These are phyloP conservation scores for Euspilapteryx auroguttella DNA, from an alignment of 2,888 invertebrate species.

Conservation along the genomic window DNA sequence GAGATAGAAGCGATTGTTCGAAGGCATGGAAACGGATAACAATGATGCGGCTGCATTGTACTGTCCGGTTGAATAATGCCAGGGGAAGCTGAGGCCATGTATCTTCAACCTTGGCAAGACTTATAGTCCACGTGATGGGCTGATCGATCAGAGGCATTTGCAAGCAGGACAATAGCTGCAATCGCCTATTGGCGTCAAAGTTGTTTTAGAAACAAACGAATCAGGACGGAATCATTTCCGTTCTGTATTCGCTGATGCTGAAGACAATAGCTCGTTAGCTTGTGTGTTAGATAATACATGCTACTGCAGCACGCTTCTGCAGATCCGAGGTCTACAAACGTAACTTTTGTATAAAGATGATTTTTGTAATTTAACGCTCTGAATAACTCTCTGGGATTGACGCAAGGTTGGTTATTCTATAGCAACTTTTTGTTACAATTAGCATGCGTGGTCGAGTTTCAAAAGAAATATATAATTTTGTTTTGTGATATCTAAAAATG, in stretches of 20 bases:
- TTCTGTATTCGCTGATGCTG: constrained; percentile 5
- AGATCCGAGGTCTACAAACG: too few relatives aligned
- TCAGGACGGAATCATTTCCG: neutral
- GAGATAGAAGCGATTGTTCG: constrained; percentile 38
- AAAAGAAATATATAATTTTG: too few relatives aligned
- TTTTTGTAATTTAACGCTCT: too few relatives aligned
- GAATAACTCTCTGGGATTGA: too few relatives aligned
- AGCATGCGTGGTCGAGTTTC: too few relatives aligned
- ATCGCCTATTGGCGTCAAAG: too few relatives aligned
- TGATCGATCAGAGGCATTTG: constrained; percentile 9
- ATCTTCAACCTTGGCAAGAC: constrained; percentile 41
- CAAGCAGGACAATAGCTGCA: too few relatives aligned
- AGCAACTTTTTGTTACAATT: too few relatives aligned
- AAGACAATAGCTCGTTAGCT: constrained; percentile 22
- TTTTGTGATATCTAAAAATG: too few relatives aligned
- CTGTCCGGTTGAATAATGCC: constrained; percentile 41
- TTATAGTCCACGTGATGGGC: constrained; percentile 11
- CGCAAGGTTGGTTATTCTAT: too few relatives aligned
- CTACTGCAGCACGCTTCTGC: constrained; percentile 10
- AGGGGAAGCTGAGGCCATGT: constrained; percentile 37
- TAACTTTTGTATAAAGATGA: too few relatives aligned
- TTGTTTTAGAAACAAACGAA: too few relatives aligned
- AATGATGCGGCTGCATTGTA: constrained; percentile 43
- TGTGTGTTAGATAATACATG: constrained; percentile 12
- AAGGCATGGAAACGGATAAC: constrained; percentile 17